Evolutionary conservation across 2,113 vertebrate genomes (phyloP).

Genomic region (Columba janthina): DNA sequence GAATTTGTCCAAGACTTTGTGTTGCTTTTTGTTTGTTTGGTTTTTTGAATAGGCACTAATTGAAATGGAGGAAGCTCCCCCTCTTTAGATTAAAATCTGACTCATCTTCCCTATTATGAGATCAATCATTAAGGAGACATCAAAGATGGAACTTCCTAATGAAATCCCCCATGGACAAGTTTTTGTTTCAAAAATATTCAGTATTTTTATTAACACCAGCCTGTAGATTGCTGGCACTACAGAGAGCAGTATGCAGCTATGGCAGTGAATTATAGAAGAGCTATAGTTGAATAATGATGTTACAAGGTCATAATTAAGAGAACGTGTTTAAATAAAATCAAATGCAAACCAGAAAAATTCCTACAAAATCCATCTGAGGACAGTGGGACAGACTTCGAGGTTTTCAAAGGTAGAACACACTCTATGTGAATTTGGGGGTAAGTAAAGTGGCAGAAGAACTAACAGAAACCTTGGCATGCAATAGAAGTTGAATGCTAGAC

Average conservation of each 20-base stretch:
- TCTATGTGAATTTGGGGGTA: neutral
- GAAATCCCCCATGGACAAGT: neutral
- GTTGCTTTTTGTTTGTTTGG: neutral
- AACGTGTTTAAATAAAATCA: neutral
- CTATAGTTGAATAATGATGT: neutral
- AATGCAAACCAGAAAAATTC: neutral
- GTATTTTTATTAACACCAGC: neutral
- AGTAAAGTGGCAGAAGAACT: neutral
- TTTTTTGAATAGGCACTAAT: neutral
- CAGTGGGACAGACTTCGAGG: neutral
- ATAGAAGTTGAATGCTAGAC: neutral
- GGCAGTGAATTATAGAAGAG: neutral
- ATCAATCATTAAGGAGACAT: neutral
- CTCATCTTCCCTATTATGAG: neutral
- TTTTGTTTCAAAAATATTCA: neutral
- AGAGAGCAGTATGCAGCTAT: fast-evolving
- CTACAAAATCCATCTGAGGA: neutral
- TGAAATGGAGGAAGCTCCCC: neutral
- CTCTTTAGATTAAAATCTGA: neutral
- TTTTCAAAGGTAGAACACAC: neutral
- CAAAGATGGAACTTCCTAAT: neutral
- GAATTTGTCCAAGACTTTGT: neutral
- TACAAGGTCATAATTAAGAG: neutral
- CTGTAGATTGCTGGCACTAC: neutral
- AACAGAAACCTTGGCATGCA: fast-evolving